Evolutionary conservation across 2,888 invertebrate species (phyloP).

Genomic region (Cephalotes varians): DNA sequence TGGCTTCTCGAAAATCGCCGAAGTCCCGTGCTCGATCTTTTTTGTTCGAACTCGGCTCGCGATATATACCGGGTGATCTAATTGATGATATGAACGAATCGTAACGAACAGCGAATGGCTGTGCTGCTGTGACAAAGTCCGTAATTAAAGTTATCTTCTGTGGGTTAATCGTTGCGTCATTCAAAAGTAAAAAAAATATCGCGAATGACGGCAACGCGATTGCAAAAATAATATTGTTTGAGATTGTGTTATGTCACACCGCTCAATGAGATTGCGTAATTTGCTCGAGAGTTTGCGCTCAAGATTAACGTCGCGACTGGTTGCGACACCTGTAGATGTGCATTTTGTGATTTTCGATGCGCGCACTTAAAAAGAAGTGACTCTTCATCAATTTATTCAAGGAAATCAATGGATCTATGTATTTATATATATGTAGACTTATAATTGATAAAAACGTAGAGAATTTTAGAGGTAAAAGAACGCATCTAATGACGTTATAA

Average conservation of each 20-base stretch:
- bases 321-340: neutral
- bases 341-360: neutral
- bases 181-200: neutral
- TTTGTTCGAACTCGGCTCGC: conserved; percentile 64
- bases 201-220: neutral
- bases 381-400: neutral
- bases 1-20: conserved; percentile 51
- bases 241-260: conserved; percentile 1
- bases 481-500: neutral
- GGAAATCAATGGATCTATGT: neutral
- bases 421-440: neutral
- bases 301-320: neutral
- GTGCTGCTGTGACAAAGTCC: neutral
- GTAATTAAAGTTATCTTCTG: conserved; percentile 24
- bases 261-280: neutral
- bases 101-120: neutral
- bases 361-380: neutral
- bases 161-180: neutral
- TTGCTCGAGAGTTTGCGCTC: neutral
- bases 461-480: neutral
- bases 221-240: conserved; percentile 3
- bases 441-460: neutral
- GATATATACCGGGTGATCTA: conserved; percentile 46
- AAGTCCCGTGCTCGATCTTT: conserved; percentile 70
- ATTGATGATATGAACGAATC: no score